These are phyloP conservation scores for Urocynchramus pylzowi DNA, from an alignment of 2,113 vertebrate species.

Conservation along the genomic window DNA sequence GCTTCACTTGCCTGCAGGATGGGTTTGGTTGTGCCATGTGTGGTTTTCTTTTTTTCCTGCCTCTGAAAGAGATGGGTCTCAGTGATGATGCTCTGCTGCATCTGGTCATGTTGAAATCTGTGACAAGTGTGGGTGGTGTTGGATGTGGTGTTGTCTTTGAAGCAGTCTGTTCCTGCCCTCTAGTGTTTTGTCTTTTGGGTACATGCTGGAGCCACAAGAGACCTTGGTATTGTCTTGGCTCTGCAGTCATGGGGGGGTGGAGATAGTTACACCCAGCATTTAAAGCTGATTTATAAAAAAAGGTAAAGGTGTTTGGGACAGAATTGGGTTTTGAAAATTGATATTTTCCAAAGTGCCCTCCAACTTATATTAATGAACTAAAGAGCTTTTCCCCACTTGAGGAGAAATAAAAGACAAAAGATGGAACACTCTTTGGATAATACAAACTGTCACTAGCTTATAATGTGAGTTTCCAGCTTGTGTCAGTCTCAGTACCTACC, in stretches of 20 bases:
- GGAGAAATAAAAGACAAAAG: not conserved
- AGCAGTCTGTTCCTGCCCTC: not conserved
- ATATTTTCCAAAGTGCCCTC: not conserved
- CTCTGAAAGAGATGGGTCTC: not conserved
- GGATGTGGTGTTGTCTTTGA: not conserved
- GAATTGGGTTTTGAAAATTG: not conserved
- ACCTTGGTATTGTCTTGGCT: not conserved
- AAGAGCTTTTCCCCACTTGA: not conserved
- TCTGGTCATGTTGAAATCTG: not conserved
- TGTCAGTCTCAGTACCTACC: not conserved
- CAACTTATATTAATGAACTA: not conserved
- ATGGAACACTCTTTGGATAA: not conserved
- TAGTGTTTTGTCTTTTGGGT: not conserved
- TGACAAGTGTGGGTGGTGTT: not conserved
- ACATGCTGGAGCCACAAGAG: not conserved
- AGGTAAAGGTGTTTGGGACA: not conserved
- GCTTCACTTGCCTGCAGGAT: not conserved
- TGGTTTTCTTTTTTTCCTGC: not conserved
- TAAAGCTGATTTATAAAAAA: not conserved
- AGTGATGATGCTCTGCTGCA: not conserved
- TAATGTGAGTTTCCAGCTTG: not conserved
- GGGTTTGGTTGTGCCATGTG: not conserved
- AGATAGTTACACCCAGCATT: not conserved
- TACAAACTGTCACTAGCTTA: not conserved
- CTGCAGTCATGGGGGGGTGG: not conserved